Evolutionary conservation across 2,113 vertebrate species (phyloP).

Genomic region (Pangasianodon hypophthalmus): DNA sequence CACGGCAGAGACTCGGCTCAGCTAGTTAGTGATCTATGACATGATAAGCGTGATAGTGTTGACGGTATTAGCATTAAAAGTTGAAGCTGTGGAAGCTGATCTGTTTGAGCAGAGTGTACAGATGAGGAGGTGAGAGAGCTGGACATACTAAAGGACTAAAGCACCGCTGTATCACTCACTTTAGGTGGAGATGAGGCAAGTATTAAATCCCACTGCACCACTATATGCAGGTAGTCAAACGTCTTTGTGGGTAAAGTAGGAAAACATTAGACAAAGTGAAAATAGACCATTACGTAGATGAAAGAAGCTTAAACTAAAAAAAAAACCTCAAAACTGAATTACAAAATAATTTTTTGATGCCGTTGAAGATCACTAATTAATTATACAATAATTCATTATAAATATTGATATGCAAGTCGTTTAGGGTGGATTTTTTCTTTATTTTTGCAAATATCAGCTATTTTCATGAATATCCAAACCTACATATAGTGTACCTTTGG

Average conservation of each 20-base stretch:
- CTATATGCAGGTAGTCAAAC: background rate
- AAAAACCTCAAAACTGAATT: background rate
- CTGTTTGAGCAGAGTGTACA: background rate
- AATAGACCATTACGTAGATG: background rate
- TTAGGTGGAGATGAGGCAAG: no score
- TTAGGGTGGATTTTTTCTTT: background rate
- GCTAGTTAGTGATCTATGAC: no score
- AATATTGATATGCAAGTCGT: background rate
- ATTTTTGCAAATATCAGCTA: background rate
- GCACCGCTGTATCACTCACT: no score
- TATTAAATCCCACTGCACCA: background rate
- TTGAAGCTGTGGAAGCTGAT: background rate
- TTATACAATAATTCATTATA: background rate
- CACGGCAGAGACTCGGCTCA: no score
- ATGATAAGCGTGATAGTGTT: no score
- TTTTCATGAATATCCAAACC: background rate
- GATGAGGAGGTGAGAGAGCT: background rate
- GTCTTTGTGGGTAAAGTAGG: background rate
- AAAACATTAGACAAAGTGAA: background rate
- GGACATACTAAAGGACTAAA: no score
- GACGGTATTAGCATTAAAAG: background rate
- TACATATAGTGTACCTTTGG: background rate
- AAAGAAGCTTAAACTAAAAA: background rate
- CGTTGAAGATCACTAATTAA: background rate
- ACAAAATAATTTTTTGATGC: background rate